A percentile compares a stretch with the other conserved stretches of the same genome.
These are phyloP conservation scores for Danionella dracula DNA, from an alignment of 2,797 vertebrate species.

Conservation along the genomic window DNA sequence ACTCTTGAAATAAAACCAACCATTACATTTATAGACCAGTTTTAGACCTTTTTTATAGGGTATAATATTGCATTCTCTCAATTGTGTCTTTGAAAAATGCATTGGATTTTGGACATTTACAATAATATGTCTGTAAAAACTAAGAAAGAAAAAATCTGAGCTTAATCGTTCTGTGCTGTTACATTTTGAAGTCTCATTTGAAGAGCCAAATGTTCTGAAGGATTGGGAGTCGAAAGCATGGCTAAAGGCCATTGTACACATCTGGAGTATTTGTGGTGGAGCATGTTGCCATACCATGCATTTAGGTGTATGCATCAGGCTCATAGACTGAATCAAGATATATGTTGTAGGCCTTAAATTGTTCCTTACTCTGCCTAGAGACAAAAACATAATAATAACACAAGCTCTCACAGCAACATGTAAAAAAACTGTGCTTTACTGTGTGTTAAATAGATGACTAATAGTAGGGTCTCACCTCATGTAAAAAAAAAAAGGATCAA, in stretches of 20 bases:
- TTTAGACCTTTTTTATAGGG: no score
- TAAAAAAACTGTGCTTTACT: constrained; percentile 3
- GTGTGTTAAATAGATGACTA: background rate
- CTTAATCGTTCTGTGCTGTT: background rate
- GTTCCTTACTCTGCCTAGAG: background rate
- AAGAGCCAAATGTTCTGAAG: background rate
- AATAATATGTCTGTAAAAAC: background rate
- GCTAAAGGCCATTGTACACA: background rate
- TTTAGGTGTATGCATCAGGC: background rate
- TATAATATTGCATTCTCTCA: no score
- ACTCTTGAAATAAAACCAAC: no score
- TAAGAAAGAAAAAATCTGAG: background rate
- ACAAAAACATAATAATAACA: constrained; percentile 20
- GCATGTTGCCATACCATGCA: background rate
- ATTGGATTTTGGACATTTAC: background rate
- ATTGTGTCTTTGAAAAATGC: no score
- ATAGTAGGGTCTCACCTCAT: background rate
- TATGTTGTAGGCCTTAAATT: background rate
- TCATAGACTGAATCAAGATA: background rate
- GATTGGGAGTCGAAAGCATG: background rate
- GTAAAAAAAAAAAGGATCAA: background rate
- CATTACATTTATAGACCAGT: no score
- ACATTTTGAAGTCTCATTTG: background rate
- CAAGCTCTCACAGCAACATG: background rate
- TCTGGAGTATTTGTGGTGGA: background rate